phyloP scores from a whole-genome alignment of 2,888 invertebrate species.

The Onthophagus sagittarius region DNA sequence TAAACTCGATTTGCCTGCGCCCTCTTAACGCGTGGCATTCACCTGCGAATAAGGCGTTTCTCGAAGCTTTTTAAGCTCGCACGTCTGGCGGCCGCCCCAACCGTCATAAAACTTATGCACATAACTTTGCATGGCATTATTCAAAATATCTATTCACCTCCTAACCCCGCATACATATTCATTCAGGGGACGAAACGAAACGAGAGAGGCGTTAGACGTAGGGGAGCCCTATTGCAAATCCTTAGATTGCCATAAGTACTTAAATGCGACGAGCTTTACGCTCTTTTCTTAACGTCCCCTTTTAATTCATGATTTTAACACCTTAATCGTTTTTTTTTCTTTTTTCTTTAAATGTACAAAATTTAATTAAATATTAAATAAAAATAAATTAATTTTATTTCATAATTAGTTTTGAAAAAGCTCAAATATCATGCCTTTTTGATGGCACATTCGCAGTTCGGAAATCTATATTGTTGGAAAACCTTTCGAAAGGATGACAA shows the following conservation, averaged over 20 bases:
- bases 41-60: background rate
- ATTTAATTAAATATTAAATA: too few species aligned
- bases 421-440: background rate
- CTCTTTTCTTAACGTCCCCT: background rate
- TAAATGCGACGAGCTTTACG: background rate
- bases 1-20: background rate
- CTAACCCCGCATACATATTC: conserved; percentile 5
- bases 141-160: conserved; percentile 6
- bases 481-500: background rate
- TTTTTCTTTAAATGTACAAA: too few species aligned
- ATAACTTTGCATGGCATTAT: conserved; percentile 9
- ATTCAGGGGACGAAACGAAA: background rate
- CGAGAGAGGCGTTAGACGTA: background rate
- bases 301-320: background rate
- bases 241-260: background rate
- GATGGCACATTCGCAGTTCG: background rate
- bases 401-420: too few species aligned
- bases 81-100: conserved; percentile 1
- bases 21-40: background rate
- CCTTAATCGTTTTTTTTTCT: too few species aligned
- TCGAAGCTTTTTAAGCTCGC: background rate
- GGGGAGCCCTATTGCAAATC: background rate
- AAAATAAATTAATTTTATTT: too few species aligned
- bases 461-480: background rate
- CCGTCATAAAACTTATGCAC: conserved; percentile 9